Evolutionary conservation across 35 echinoderm and acorn worm genomes (phyloP).

Genomic region (Amphiura filiformis): DNA sequence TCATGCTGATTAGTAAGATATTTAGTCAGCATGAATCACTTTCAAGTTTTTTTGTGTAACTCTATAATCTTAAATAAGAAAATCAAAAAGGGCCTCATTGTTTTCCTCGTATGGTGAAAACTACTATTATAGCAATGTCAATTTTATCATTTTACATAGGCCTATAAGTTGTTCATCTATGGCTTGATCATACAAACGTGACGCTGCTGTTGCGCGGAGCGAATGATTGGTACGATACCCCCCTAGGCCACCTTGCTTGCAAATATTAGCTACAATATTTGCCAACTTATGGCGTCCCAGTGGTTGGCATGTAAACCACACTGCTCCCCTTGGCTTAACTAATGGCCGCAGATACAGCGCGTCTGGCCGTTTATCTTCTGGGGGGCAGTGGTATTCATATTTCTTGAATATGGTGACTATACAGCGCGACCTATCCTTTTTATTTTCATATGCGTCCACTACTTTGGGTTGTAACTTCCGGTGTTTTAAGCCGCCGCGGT

Average conservation of each 20-base stretch:
- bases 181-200: not conserved
- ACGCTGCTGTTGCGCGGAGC: slow-evolving; percentile 5
- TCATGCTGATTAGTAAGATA: no score
- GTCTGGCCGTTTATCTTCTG: not conserved
- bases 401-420: slow-evolving; percentile 7
- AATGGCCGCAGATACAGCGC: slow-evolving; percentile 16
- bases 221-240: slow-evolving; percentile 1
- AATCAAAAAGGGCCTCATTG: no score
- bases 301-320: slow-evolving; percentile 1
- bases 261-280: not conserved
- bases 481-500: slow-evolving; percentile 14
- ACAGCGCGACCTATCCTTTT: not conserved
- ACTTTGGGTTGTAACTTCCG: slow-evolving; percentile 18
- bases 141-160: not conserved
- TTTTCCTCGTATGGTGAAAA: not conserved
- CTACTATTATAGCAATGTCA: not conserved
- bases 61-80: no score
- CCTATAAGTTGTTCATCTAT: slow-evolving; percentile 12
- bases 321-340: not conserved
- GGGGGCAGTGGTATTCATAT: not conserved
- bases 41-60: no score
- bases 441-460: slow-evolving; percentile 5
- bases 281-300: not conserved
- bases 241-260: slow-evolving; percentile 7
- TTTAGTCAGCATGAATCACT: no score